These are phyloP conservation scores for Phocoena sinus DNA, from an alignment of 2,113 vertebrate species.

Conservation along the genomic window DNA sequence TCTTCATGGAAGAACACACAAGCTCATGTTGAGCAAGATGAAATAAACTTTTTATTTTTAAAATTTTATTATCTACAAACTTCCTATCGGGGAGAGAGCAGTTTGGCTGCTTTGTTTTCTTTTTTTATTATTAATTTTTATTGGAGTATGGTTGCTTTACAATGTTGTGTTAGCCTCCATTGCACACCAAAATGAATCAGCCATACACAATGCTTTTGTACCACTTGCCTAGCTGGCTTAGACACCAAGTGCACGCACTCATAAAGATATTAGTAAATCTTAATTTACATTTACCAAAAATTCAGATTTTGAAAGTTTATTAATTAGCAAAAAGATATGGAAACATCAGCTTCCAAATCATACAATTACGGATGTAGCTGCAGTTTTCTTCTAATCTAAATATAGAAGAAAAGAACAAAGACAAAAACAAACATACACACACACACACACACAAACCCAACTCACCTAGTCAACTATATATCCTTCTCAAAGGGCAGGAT, in stretches of 20 bases:
- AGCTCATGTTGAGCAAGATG: neutral
- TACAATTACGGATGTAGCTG: neutral
- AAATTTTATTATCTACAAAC: neutral
- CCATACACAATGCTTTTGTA: neutral
- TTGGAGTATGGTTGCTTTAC: too few species aligned
- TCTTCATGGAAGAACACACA: neutral
- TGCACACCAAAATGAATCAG: too few species aligned
- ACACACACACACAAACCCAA: neutral
- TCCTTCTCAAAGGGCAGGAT: neutral
- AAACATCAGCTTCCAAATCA: neutral
- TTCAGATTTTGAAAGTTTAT: neutral
- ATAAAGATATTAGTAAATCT: neutral
- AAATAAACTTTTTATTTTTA: slow-evolving; percentile 20
- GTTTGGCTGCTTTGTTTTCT: neutral
- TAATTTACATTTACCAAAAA: neutral
- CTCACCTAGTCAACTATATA: neutral
- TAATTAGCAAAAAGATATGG: neutral
- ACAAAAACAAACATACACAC: neutral
- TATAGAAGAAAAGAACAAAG: neutral
- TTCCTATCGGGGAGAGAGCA: neutral
- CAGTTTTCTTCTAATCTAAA: slow-evolving; percentile 14
- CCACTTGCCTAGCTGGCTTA: neutral
- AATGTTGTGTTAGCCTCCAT: too few species aligned
- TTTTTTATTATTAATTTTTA: neutral
- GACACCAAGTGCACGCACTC: neutral